A percentile compares a stretch with the other conserved stretches of the same genome.
Conservation (phyloP, 2,888 invertebrate genomes). For the Pasiphila rectangulata region DNA sequence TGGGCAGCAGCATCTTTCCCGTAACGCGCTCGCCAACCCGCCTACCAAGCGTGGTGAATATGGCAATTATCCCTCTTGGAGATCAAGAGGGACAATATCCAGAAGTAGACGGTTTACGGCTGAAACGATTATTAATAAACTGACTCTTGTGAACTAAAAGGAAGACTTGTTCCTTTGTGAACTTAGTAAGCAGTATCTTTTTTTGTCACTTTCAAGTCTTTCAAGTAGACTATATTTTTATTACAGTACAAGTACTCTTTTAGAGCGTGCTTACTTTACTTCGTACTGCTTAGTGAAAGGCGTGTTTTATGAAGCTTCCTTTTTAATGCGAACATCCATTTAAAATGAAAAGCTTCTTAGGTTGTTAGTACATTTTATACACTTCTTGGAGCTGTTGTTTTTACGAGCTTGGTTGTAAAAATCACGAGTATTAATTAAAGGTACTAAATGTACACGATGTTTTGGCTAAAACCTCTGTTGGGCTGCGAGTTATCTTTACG, state of each 20-base stretch:
- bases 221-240: conserved; percentile 21
- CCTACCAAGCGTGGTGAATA: no score
- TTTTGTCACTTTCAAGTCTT: conserved; percentile 25
- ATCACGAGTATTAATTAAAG: neutral
- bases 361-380: conserved; percentile 1
- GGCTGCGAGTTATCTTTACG: no score
- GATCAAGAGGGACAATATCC: neutral
- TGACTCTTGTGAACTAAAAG: conserved; percentile 29
- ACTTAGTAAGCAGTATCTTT: conserved; percentile 32
- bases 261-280: conserved; percentile 7
- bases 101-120: no score
- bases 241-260: conserved; percentile 18
- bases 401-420: neutral
- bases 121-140: conserved; percentile 23
- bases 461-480: neutral
- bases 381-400: neutral
- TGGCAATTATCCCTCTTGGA: no score
- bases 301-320: conserved; percentile 1
- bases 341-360: neutral
- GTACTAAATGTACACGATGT: neutral
- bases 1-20: no score
- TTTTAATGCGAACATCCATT: no score
- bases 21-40: no score
- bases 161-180: conserved; percentile 36
- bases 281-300: conserved; percentile 3